A percentile compares a stretch with the other conserved stretches of the same genome.
These are phyloP conservation scores for Malacosoma neustria DNA, from an alignment of 2,888 invertebrate genomes.

Conservation along the genomic window DNA sequence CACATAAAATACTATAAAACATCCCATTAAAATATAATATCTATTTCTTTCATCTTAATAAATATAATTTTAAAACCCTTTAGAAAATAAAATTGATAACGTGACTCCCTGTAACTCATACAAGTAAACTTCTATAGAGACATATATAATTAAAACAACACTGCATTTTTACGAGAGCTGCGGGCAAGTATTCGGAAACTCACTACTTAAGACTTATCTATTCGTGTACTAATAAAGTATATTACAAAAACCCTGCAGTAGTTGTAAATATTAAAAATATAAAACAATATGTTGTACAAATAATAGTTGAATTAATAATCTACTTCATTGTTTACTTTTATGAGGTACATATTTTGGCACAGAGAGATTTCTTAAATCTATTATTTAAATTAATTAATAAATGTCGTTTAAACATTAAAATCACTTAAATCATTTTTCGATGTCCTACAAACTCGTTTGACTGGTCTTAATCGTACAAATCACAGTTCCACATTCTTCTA, in stretches of 20 bases:
- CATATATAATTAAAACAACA: too few species aligned
- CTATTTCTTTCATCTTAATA: conserved; percentile 4
- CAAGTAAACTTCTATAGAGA: neutral
- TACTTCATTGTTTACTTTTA: conserved; percentile 71
- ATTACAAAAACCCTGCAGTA: conserved; percentile 4
- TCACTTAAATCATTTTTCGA: conserved; percentile 69
- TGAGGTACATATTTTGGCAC: conserved; percentile 90
- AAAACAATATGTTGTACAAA: conserved; percentile 50
- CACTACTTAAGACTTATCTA: neutral
- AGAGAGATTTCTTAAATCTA: conserved; percentile 78
- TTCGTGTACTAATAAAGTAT: neutral
- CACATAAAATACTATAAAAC: too few species aligned
- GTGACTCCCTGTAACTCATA: neutral
- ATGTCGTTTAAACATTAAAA: conserved; percentile 43
- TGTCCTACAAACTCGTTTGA: conserved; percentile 73
- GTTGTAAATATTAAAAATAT: conserved; percentile 19
- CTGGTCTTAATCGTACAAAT: conserved; percentile 74
- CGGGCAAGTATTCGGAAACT: conserved; percentile 2
- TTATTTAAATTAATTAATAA: conserved; percentile 62
- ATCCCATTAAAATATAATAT: too few species aligned
- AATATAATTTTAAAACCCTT: neutral
- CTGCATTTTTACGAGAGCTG: neutral
- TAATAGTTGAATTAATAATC: conserved; percentile 41
- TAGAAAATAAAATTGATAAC: neutral
- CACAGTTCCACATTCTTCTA: conserved; percentile 72